Evolutionary conservation across 2,888 invertebrate species (phyloP), one percentile per base, ranked within the genome.

Genomic region (Acanthosepion pharaonis): DNA sequence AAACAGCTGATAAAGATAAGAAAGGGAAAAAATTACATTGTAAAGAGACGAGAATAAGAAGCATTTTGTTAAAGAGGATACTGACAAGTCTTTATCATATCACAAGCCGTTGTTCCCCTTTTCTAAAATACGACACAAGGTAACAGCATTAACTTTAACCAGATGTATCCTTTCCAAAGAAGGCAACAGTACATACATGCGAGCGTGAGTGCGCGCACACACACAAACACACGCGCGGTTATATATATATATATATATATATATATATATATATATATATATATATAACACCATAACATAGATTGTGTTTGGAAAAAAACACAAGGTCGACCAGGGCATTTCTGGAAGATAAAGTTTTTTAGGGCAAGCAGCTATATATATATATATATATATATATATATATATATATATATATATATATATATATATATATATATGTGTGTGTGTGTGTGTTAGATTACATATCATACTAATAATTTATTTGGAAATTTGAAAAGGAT

Each of bases 331-430:
- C 42, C 42, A 42, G 42, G 42, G 42, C 42, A 42, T 42, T 42
- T 42, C 42, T 42, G 42, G 42, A 42, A 42, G 42, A 42, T 42
- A 42, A n/a, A 91, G 25, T n/a, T 91, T n/a, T n/a, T 91, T n/a
- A n/a, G 2, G 25, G n/a, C n/a, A 91, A n/a, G n/a, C 11, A 91
- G 25, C 5, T 91, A 5, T 91, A 91, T 91, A 91, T 91, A 91
- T 91, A 91, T 91, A 33, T 33, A 33, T 91, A 33, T 91, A 91
- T 91, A 91, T 91, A 91, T 91, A 91, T 91, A 91, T 91, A 91
- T 91, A 33, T 91, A 33, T 91, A 91, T 91, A 91, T 91, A 48
- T 33, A 91, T 91, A 91, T 91, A 33, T 91, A 33, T 91, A 33
- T 91, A 91, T 91, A 91, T 91, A 91, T 91, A 91, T 91, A 42